These are phyloP conservation scores for Misgurnus mizolepis DNA, from an alignment of 2,113 vertebrate species.

Conservation along the genomic window DNA sequence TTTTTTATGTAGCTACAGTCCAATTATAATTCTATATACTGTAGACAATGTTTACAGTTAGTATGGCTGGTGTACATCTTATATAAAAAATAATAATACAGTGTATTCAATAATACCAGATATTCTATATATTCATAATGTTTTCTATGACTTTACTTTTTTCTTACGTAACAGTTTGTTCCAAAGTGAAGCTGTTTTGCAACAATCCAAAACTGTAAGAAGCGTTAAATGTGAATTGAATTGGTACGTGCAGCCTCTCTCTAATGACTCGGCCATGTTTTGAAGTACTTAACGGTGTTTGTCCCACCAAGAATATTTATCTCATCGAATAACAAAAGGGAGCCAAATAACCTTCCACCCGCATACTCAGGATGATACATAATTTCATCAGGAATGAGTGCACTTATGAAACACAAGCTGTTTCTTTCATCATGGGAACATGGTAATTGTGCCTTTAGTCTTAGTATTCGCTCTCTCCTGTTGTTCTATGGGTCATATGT, in stretches of 20 bases:
- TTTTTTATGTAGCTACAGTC: no score
- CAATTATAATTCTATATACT: no score
- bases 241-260: background rate
- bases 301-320: conserved; percentile 21
- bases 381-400: conserved; percentile 48
- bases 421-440: conserved; percentile 61
- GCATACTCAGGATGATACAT: conserved; percentile 25
- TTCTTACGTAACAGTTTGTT: no score
- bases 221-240: no score
- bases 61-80: no score
- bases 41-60: no score
- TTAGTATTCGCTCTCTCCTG: conserved; percentile 27
- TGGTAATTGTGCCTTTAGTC: conserved; percentile 49
- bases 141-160: no score
- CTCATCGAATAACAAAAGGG: conserved; percentile 24
- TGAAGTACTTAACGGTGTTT: conserved; percentile 17
- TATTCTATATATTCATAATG: no score
- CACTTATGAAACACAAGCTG: conserved; percentile 57
- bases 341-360: conserved; percentile 28
- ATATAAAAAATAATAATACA: no score
- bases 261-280: conserved; percentile 1
- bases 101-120: no score
- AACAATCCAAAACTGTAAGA: no score
- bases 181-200: no score
- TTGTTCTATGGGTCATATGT: conserved; percentile 57